Conservation (phyloP, 2,888 invertebrate genomes). For the Idaea dimidiata region DNA sequence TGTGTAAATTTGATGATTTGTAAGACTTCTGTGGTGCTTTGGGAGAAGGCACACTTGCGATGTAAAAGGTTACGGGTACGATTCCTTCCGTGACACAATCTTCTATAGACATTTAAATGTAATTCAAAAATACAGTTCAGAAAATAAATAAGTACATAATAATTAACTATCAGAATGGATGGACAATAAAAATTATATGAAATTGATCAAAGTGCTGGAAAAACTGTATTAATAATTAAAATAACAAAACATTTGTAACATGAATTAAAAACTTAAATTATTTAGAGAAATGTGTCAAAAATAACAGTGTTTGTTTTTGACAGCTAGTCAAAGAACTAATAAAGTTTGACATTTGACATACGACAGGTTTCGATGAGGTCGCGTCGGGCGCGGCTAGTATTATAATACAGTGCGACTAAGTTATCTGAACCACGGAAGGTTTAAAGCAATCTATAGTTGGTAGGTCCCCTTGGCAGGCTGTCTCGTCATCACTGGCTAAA, state of each 20-base stretch:
- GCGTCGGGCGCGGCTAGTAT: constrained; percentile 24
- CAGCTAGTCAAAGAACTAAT: constrained; percentile 73
- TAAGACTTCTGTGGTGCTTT: not conserved
- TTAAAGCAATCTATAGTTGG: no score
- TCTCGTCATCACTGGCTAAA: not conserved
- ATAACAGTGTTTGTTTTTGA: constrained; percentile 49
- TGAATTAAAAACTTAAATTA: constrained; percentile 21
- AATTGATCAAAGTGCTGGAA: not conserved
- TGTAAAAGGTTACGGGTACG: no score
- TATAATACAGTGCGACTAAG: not conserved
- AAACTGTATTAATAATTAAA: not conserved
- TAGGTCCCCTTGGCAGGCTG: no score
- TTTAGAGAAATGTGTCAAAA: constrained; percentile 28
- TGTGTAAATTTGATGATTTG: not conserved
- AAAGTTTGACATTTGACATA: constrained; percentile 47
- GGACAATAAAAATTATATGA: not conserved
- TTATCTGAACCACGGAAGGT: not conserved
- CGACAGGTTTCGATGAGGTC: constrained; percentile 45
- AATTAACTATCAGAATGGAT: not conserved
- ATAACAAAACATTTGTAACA: not conserved
- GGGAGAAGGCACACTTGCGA: no score
- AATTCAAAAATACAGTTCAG: not conserved
- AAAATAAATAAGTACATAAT: not conserved
- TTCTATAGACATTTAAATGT: no score
- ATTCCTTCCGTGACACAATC: no score